Evolutionary conservation across 2,888 invertebrate species (phyloP), one percentile per base, ranked within the genome.

Genomic region (Agelastica alni): DNA sequence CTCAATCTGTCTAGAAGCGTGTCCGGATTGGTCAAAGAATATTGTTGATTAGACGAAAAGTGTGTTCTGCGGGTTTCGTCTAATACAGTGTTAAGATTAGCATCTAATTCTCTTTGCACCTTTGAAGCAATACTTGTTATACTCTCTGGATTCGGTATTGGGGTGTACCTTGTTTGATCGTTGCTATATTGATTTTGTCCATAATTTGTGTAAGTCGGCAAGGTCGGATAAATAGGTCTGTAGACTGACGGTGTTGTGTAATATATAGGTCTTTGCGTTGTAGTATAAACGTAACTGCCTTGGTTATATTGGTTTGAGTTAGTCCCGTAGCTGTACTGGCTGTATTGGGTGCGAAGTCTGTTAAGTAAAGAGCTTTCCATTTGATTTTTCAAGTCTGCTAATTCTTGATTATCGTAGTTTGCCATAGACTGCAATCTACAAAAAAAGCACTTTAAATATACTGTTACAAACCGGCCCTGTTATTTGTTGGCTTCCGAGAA

Each of bases 361-460:
- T 65, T 62, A 26, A 74, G 22, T 14, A 76, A 60, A 34, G 61
- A 62, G 10, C 62, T 61, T 62, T 75, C 73, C 31, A 75, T 36
- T 58, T 73, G 69, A 34, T 63, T 61, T 17, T 63, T 67, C 43
- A 75, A 55, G 56, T 70, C 69, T 16, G 64, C 61, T 3, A 75
- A 62, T 56, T 76, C 73, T 53, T 69, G 70, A 48, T 66, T 71
- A 16, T 72, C 65, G 53, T 74, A 75, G 48, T 70, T 73, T 3
- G 71, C 69, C 4, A 61, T 64, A 2, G 70, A 53, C 39, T 68
- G 67, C 17, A 70, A 48, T 18, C 64, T 49, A 31, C 2, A 37
- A 39, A 41, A 1, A 7, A 41, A 41, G n/a, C n/a, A n/a, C n/a
- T n/a, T n/a, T n/a, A n/a, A n/a, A n/a, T n/a, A n/a, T n/a, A n/a